Evolutionary conservation across 1,140 invertebrate genomes (phyloP), one percentile per base, ranked within the genome.

Genomic region (Ceratosolen fusciceps): DNA sequence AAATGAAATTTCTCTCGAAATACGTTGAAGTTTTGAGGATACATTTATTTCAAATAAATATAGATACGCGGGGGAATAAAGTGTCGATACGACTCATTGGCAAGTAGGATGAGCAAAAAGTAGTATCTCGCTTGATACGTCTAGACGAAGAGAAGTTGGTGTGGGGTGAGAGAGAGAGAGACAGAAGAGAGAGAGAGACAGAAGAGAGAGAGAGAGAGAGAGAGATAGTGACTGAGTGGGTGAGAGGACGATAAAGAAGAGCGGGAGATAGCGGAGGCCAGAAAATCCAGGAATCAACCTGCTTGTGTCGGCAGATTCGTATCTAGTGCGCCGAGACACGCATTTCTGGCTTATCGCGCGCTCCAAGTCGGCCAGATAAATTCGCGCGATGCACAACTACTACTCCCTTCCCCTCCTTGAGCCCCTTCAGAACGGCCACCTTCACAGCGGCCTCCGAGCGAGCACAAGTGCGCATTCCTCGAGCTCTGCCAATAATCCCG

Each of bases 271-370:
- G 43, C 52, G 47, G 31, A 19, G 31, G 29, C 10, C n/a, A 37
- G 54, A 39, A 76, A 71, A 74, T 77, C 54, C 72, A 58, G 77
- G 82, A 74, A 81, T 79, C 77, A 80, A 83, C 74, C 82, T 83
- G 82, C 80, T 81, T 84, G 80, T 58, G 75, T 74, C 65, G 54
- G 75, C 54, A 65, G 80, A 84, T 84, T 70, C 68, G 71, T 67
- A 79, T 82, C 78, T 34, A 76, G 58, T 60, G 68, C 56, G 49
- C 43, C 39, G 39, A 73, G 37, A 67, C 80, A 77, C 77, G 80
- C 79, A 77, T 82, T 81, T 80, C 83, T 82, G 67, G 79, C 80
- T 84, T 84, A 84, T 85, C 83, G 77, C 75, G 49, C 31, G 0
- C 65, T 67, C 70, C 9, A 2, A 43, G 3, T 8, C 26, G 54